Evolutionary conservation across 2,113 vertebrate species (phyloP).

Genomic region (Gopherus flavomarginatus): DNA sequence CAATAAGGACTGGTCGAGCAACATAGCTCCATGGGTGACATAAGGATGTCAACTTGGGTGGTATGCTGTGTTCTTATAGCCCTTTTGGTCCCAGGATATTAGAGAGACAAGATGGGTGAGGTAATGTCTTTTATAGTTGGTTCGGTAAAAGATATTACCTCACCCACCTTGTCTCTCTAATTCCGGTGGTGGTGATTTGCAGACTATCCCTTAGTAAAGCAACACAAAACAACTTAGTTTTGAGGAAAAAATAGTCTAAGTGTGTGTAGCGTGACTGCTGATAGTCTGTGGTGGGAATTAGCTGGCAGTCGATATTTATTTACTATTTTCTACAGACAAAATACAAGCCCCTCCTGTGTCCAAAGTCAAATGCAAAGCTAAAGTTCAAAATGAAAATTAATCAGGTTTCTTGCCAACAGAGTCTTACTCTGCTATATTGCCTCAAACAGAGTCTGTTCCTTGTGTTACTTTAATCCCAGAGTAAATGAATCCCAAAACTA

Average conservation of each 20-base stretch:
- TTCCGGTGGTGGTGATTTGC: neutral
- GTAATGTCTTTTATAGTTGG: neutral
- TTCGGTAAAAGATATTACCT: neutral
- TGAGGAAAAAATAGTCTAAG: neutral
- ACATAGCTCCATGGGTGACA: neutral
- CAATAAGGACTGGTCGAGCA: neutral
- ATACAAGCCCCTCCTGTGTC: neutral
- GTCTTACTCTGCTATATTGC: neutral
- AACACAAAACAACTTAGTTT: neutral
- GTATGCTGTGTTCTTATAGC: neutral
- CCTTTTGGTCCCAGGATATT: neutral
- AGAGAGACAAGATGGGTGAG: neutral
- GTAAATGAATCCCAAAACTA: conserved; percentile 11
- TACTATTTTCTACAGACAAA: neutral
- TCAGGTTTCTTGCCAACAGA: neutral
- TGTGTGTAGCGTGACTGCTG: neutral
- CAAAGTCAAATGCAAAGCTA: neutral
- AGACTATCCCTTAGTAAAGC: neutral
- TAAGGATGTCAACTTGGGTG: neutral
- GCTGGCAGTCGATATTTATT: neutral
- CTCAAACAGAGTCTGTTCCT: neutral
- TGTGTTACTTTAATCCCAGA: neutral
- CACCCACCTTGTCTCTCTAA: neutral
- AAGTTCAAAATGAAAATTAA: neutral
- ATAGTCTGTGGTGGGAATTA: neutral